phyloP scores from a whole-genome alignment of 1,140 invertebrate genomes.

The honey bee (Apis mellifera) region Amel_HAv3.1 CM009938.2:3031501-3032000 shows the following conservation, averaged over 20 bases:
- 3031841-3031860: too few species aligned
- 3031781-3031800: background rate
- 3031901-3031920: background rate
- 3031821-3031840: background rate
- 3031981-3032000: background rate
- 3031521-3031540: constrained; percentile 63
- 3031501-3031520: constrained; percentile 59
- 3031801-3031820: background rate
- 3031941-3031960: background rate
- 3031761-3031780: background rate
- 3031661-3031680: constrained; percentile 34
- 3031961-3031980: background rate
- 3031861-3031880: background rate
- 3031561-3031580: constrained; percentile 46
- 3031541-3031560: constrained; percentile 48
- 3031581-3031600: constrained; percentile 41
- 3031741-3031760: background rate
- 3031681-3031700: constrained; percentile 20
- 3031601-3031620: constrained; percentile 31
- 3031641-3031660: constrained; percentile 38
- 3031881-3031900: background rate
- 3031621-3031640: constrained; percentile 9
- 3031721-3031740: background rate
- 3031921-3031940: constrained; percentile 7
- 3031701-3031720: too few species aligned